These are phyloP conservation scores for Mastomys natalensis DNA, from an alignment of 2,113 vertebrate species.

Conservation along the genomic window DNA sequence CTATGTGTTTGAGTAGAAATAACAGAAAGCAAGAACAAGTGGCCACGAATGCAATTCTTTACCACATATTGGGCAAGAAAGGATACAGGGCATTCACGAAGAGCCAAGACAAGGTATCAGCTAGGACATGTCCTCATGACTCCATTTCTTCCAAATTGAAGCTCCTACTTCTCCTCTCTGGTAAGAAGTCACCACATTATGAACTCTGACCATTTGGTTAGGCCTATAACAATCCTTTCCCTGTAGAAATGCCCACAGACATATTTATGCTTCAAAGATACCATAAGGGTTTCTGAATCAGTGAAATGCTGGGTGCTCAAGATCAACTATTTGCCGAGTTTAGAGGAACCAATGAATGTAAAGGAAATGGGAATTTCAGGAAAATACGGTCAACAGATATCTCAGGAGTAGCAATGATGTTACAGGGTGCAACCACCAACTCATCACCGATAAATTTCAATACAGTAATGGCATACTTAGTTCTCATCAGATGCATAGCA, in stretches of 20 bases:
- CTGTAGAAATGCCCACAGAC: neutral
- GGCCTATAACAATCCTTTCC: neutral
- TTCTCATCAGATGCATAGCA: neutral
- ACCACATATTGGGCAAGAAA: neutral
- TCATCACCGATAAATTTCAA: too few relatives aligned
- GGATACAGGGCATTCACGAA: neutral
- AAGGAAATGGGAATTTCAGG: neutral
- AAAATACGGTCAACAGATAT: accelerated
- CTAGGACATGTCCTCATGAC: too few relatives aligned
- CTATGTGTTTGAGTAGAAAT: neutral
- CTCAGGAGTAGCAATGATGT: neutral
- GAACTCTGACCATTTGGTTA: too few relatives aligned
- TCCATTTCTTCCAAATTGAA: neutral
- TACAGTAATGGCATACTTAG: accelerated
- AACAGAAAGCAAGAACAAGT: neutral
- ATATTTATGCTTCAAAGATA: neutral
- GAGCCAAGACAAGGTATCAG: neutral
- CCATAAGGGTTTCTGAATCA: neutral
- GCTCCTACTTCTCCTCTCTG: neutral
- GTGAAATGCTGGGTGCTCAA: neutral
- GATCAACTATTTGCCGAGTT: too few relatives aligned
- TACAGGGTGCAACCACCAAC: accelerated
- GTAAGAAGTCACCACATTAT: neutral
- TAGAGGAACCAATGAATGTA: too few relatives aligned
- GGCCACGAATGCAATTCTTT: neutral